A percentile compares a stretch with the other conserved stretches of the same genome.
phyloP scores from a whole-genome alignment of 1,140 invertebrate genomes.

The Drepana arcuata region DNA sequence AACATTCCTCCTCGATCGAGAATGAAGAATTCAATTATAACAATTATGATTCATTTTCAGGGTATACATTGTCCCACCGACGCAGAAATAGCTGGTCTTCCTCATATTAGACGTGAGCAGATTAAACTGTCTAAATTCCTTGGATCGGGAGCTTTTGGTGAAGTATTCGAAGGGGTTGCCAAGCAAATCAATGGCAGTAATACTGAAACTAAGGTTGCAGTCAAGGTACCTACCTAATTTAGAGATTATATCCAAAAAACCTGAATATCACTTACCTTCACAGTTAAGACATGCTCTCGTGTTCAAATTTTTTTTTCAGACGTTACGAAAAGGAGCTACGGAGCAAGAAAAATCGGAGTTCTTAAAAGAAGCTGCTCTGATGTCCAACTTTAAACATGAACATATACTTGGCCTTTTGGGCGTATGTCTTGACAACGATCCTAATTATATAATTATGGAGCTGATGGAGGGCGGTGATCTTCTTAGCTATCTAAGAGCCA shows the following conservation, averaged over 20 bases:
- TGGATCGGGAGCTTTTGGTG: constrained; percentile 97
- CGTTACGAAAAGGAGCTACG: constrained; percentile 92
- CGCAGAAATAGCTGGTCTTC: constrained; percentile 78
- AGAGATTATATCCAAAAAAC: no score
- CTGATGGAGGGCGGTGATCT: constrained; percentile 98
- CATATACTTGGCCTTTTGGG: constrained; percentile 94
- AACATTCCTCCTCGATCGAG: no score
- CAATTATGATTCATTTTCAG: constrained; percentile 13
- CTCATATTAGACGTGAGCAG: constrained; percentile 85
- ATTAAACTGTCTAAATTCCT: constrained; percentile 90
- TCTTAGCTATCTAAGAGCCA: constrained; percentile 88
- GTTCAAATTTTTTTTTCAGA: constrained; percentile 72
- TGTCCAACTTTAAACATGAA: constrained; percentile 97
- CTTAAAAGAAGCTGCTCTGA: constrained; percentile 95
- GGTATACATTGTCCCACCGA: constrained; percentile 44
- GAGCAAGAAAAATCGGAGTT: constrained; percentile 94
- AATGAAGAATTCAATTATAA: no score
- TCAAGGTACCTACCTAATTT: constrained; percentile 89
- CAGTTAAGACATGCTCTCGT: background rate
- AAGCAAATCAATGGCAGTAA: constrained; percentile 74
- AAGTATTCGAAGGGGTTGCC: constrained; percentile 93
- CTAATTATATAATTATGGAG: constrained; percentile 95
- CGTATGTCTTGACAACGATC: constrained; percentile 94
- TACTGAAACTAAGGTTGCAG: constrained; percentile 81
- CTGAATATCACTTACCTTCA: background rate